Percentiles rank a stretch among this genome's conserved stretches.
These are phyloP conservation scores for Paracentrotus lividus DNA, from an alignment of 53 echinoderm and acorn worm species.

Conservation along the genomic window DNA sequence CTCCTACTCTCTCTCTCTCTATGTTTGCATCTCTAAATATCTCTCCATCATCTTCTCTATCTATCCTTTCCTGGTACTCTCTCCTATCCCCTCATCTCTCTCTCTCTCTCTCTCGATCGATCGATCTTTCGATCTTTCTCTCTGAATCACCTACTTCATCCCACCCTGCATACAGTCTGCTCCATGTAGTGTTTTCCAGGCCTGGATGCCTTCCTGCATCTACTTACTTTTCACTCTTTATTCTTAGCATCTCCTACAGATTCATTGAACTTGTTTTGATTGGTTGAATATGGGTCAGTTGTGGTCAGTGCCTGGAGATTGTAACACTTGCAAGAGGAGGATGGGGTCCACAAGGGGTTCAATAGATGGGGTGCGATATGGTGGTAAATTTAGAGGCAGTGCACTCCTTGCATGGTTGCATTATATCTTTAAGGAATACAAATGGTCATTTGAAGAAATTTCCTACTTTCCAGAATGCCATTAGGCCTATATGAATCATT, in stretches of 20 bases:
- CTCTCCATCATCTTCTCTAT: not conserved
- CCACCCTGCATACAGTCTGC: not conserved
- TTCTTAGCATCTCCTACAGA: not conserved
- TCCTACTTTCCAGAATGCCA: not conserved
- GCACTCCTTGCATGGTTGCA: too few species aligned
- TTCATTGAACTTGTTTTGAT: constrained; percentile 43
- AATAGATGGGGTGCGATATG: too few species aligned
- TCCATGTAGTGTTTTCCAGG: too few species aligned
- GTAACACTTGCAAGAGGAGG: constrained; percentile 49
- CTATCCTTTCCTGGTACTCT: not conserved
- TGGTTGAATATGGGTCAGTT: constrained; percentile 53
- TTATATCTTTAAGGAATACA: not conserved
- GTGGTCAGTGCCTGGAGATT: constrained; percentile 62
- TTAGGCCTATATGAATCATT: not conserved
- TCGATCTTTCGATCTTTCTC: not conserved
- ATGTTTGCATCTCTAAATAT: not conserved
- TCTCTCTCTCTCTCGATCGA: not conserved
- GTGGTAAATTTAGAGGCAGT: too few species aligned
- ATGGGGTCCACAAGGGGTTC: not conserved
- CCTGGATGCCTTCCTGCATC: too few species aligned
- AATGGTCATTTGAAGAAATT: not conserved
- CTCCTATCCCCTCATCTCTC: not conserved
- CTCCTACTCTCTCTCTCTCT: not conserved
- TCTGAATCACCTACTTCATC: not conserved
- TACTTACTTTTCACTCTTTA: not conserved